Base-by-base conservation (phyloP, 2,113 vertebrate species). In the Odontophorus gujanensis region DNA sequence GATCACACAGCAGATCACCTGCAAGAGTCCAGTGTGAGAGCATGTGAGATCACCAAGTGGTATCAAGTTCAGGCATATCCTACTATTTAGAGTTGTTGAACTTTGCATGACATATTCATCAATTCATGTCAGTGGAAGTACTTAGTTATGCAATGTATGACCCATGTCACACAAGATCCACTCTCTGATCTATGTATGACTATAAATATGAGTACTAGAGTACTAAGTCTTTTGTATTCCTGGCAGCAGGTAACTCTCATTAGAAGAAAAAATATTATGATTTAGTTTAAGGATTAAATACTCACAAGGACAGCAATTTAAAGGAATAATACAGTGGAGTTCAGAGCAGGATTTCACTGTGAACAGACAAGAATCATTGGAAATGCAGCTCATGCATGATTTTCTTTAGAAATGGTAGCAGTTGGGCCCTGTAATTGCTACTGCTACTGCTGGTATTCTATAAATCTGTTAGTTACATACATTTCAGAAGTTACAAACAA, bases 31-130 rank as follows among this genome's bases (percentile, higher is more conserved):
- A 65, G 0, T 1, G 4, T 58, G 65, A 91, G 75, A 77, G 22
- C 8, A 69, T 57, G 86, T 36, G 34, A 63, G 87, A 82, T 82
- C 17, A 0, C 69, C 63, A 47, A 85, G 73, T 0, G 0, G 19
- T 62, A 48, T 95, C 72, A 59, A 34, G 51, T 80, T 93, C 73
- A 86, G 65, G 28, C 21, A 43, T 42, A 85, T 53, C 40, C 15
- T 38, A 43, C 67, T 91, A 13, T 73, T 81, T 58, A 75, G 67
- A 58, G 62, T 81, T 82, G 81, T 26, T 68, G 85, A 92, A 73
- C 80, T 90, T 85, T 14, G 14, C 24, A 24, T 68, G 65, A 20
- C 45, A 71, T 72, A 62, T 67, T 74, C 66, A 75, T 45, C 42
- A 63, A 57, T 47, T 71, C 47, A 12, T 36, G 20, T 45, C 73